These are phyloP conservation scores for Cheirogaleus major DNA, from an alignment of 2,797 vertebrate genomes.

Conservation along the genomic window DNA sequence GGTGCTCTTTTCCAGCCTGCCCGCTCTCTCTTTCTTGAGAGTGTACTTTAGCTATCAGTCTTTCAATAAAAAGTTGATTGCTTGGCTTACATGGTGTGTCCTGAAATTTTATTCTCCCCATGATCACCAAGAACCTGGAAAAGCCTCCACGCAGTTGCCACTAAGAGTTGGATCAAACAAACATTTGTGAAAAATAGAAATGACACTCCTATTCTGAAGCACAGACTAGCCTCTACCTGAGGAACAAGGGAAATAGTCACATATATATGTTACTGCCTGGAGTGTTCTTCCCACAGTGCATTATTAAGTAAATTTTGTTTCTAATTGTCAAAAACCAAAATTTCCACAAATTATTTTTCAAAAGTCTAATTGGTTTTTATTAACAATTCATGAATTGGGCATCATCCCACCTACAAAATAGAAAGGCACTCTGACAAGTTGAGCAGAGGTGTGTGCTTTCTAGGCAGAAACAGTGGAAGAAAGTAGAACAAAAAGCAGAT, in stretches of 20 bases:
- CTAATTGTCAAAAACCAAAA: neutral
- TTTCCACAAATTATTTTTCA: neutral
- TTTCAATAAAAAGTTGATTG: no score
- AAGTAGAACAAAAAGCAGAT: neutral
- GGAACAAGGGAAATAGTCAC: neutral
- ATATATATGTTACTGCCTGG: neutral
- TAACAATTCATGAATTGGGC: neutral
- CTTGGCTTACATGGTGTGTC: no score
- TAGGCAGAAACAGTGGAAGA: neutral
- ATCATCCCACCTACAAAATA: neutral
- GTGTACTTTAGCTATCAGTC: no score
- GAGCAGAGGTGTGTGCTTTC: neutral
- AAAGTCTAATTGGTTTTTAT: constrained; percentile 8
- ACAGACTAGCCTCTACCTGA: neutral
- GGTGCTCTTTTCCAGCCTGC: no score
- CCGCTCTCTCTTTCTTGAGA: no score
- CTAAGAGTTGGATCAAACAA: neutral
- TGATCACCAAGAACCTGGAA: no score
- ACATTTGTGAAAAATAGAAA: neutral
- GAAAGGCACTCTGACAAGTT: neutral
- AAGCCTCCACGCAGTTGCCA: no score
- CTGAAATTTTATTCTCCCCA: no score
- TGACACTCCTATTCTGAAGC: neutral
- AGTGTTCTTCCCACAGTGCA: neutral
- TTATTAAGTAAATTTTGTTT: constrained; percentile 31